Base-by-base conservation (phyloP, 2,888 invertebrate genomes). In the Sepioteuthis lessoniana region DNA sequence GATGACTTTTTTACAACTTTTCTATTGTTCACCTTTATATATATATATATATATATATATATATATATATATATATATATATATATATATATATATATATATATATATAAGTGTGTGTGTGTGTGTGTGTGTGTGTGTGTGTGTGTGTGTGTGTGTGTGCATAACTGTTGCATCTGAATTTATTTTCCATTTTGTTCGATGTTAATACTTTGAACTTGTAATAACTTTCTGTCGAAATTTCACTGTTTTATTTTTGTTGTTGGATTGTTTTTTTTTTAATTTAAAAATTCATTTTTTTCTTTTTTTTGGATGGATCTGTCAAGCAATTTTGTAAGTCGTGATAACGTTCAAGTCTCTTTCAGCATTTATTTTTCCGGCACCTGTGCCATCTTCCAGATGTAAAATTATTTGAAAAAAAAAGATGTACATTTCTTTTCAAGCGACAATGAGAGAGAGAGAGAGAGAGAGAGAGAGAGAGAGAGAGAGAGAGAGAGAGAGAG, bases 11-110 rank as follows among this genome's bases (percentile, higher is more conserved):
- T 25, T 25, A 4, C 7, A 3, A 5, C 21, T 55, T 55, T 55
- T 55, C 5, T 55, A 47, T 16, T 16, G 16, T 19, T 47, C 13
- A 16, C n/a, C n/a, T n/a, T n/a, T n/a, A 47, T 47, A 47, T 47
- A 47, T 47, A 42, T 91, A 35, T 31, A 50, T 55, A 31, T 19
- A 90, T n/a, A 46, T 90, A 50, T 94, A 91, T 60, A 47, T 37
- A 35, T 94, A 28, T 55, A 37, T 93, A 38, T 50, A 31, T 28
- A 16, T 92, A 37, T 94, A 47, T 28, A 28, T 94, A 8, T 94
- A 38, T 31, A 42, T 60, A 19, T 42, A 35, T 94, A 92, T 94
- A 92, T 94, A 46, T 94, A 46, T 94, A 92, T 94, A 92, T 94
- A 50, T 94, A 93, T 94, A 35, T 93, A 47, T 50, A 76, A 55